phyloP scores from a whole-genome alignment of 2,888 invertebrate species.

The Stenurella melanura region DNA sequence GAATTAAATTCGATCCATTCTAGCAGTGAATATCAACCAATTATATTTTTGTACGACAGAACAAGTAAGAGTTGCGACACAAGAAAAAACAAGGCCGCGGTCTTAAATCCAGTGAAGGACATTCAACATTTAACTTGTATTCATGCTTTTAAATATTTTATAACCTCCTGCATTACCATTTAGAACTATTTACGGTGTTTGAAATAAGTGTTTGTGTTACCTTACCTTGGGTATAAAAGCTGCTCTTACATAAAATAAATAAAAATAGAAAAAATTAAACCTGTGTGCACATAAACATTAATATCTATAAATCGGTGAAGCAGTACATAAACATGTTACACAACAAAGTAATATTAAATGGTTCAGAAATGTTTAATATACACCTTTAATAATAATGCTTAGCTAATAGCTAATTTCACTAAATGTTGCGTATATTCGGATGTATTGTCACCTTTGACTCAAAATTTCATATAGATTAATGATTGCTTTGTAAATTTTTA shows the following conservation, averaged over 20 bases:
- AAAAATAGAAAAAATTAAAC: background rate
- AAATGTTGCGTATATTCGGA: no score
- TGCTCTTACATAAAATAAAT: background rate
- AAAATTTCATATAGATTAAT: no score
- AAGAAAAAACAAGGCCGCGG: conserved; percentile 22
- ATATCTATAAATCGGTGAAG: background rate
- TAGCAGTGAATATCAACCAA: background rate
- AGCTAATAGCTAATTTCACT: no score
- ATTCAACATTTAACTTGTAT: conserved; percentile 10
- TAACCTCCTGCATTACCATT: conserved; percentile 1
- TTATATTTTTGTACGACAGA: background rate
- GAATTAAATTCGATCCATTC: background rate
- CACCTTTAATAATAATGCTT: no score
- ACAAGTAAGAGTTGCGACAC: conserved; percentile 19
- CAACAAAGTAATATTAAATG: background rate
- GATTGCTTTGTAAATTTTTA: no score
- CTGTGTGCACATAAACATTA: background rate
- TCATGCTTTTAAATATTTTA: conserved; percentile 27
- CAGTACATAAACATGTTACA: conserved; percentile 13
- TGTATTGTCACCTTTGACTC: no score
- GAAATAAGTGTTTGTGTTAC: background rate
- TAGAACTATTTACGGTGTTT: conserved; percentile 1
- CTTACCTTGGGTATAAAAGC: conserved; percentile 20
- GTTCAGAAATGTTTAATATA: background rate
- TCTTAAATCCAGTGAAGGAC: conserved; percentile 30